phyloP scores from a whole-genome alignment of 2,113 vertebrate genomes.

The Zosterops lateralis region DNA sequence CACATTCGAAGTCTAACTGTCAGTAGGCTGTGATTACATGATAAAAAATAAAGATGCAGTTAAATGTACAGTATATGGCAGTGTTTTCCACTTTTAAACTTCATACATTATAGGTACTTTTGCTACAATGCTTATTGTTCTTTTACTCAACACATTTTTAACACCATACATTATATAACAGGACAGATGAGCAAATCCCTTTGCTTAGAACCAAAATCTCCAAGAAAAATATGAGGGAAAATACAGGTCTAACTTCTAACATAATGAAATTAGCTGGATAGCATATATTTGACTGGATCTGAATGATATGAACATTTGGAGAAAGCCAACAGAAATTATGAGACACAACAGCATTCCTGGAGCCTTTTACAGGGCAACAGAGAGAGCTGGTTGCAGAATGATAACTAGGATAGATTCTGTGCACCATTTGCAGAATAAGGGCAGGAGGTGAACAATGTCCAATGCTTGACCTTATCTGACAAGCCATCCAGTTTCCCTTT shows the following conservation, averaged over 20 bases:
- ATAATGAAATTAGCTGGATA: not conserved
- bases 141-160: not conserved
- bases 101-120: not conserved
- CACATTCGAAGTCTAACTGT: not conserved
- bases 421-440: not conserved
- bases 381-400: not conserved
- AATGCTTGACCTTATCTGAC: not conserved
- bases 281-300: not conserved
- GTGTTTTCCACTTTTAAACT: not conserved
- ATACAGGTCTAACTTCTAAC: not conserved
- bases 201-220: not conserved
- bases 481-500: not conserved
- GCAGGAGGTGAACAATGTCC: not conserved
- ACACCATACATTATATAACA: not conserved
- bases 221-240: not conserved
- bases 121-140: not conserved
- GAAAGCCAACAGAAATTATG: not conserved
- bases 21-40: not conserved
- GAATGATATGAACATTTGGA: not conserved
- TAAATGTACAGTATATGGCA: not conserved
- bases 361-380: not conserved
- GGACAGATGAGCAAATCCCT: not conserved
- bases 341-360: not conserved
- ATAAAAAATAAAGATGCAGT: not conserved
- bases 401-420: not conserved